A percentile compares a stretch with the other conserved stretches of the same genome.
phyloP scores from a whole-genome alignment of 1,140 invertebrate species.

The Micrasema longulum region DNA sequence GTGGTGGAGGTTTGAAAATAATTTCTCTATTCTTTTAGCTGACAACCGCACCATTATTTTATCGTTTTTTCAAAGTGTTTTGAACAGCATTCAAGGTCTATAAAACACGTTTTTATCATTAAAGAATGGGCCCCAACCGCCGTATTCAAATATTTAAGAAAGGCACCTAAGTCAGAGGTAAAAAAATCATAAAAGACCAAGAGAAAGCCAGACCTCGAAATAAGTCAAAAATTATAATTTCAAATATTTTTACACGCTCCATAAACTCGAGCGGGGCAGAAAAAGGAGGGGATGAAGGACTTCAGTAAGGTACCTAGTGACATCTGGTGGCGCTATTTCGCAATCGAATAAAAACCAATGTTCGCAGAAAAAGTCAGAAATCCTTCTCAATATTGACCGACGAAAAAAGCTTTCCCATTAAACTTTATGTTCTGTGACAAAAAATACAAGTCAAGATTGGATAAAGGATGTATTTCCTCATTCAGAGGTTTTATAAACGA shows the following conservation, averaged over 20 bases:
- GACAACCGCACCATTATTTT: too few relatives aligned
- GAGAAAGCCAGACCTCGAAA: background rate
- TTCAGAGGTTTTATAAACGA: background rate
- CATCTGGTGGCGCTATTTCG: slow-evolving; percentile 31
- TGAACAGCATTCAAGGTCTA: too few relatives aligned
- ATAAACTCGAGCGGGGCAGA: background rate
- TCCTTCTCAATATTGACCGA: slow-evolving; percentile 32
- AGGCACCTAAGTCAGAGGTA: background rate
- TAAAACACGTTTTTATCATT: too few relatives aligned
- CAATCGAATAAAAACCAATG: slow-evolving; percentile 37
- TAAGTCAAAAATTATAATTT: slow-evolving; percentile 21
- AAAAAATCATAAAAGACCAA: slow-evolving; percentile 16
- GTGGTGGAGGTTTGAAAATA: too few relatives aligned
- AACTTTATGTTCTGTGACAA: slow-evolving; percentile 31
- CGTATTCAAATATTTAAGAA: too few relatives aligned
- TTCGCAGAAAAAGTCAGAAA: slow-evolving; percentile 1
- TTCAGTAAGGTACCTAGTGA: background rate
- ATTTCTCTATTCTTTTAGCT: too few relatives aligned
- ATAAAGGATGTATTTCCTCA: slow-evolving; percentile 14
- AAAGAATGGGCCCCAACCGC: too few relatives aligned
- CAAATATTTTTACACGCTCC: slow-evolving; percentile 25
- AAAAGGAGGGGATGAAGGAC: background rate
- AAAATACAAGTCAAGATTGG: slow-evolving; percentile 27
- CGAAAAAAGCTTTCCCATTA: slow-evolving; percentile 26
- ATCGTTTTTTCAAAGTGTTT: too few relatives aligned